Evolutionary conservation across 1,140 invertebrate species (phyloP), one percentile per base, ranked within the genome.

Genomic region (Anoplolepis gracilipes): DNA sequence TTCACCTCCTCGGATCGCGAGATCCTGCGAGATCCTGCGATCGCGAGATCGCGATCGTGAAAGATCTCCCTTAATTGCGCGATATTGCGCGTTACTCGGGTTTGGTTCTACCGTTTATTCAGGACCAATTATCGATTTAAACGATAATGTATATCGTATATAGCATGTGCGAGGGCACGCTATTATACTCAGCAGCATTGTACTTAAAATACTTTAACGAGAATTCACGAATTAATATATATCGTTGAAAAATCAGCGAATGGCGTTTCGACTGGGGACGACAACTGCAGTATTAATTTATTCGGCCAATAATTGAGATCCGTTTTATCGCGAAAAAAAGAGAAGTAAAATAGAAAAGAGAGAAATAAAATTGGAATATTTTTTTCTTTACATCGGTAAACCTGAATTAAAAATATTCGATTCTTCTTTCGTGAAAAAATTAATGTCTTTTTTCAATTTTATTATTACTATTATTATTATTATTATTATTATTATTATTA

Each of bases 41-140:
- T 30, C 1, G 30, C 61, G 30, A 55, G 46, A 49, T 69, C 30
- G 46, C 33, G 77, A 69, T 57, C 33, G 42, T 28, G 28, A 36
- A 46, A 36, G 19, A 39, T 10, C 13, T 30, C 19, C 49, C 33
- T 13, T 13, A 39, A 4, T 55, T 13, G 19, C 55, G 55, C 55
- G 25, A 36, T 53, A 55, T 30, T 62, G 36, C 33, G 30, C 75
- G 57, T 81, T 87, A 85, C 75, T 49, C 61, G 64, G 84, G 65
- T 87, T 91, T 87, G 76, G 85, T 92, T 93, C 88, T 91, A 92
- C 91, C 75, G 77, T 92, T 91, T 88, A 65, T 85, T 88, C 89
- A 90, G 89, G 91, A 91, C 89, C 91, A 90, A 92, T 89, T 87
- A 88, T 87, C 75, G 70, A 49, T 19, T 49, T 90, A 90, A 92